Base-by-base conservation (phyloP, 2,888 invertebrate species). In the Lucinisca nassula region DNA sequence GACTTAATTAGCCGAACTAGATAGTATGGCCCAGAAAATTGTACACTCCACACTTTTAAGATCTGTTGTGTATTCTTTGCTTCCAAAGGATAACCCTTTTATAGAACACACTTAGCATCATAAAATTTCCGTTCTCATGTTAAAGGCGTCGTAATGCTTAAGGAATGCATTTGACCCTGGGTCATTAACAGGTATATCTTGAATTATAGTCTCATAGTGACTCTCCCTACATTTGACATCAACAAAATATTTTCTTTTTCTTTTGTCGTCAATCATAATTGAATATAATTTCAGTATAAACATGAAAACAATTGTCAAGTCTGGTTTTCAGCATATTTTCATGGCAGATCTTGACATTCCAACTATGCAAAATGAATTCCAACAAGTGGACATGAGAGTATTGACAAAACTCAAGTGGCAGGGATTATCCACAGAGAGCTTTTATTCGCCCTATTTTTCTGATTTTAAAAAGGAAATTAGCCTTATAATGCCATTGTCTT, bases 401-500 rank as follows among this genome's bases (percentile, higher is more conserved):
- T 67, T 67, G 32, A 67, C 67, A 67, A 14, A 58, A 21, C 67
- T 67, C 67, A 35, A 67, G 67, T 67, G 35, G 8, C 67, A 35
- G 67, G 67, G 67, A 35, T 67, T 35, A 32, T 67, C 35, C 67
- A 58, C 27, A 3, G 58, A 58, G 27, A 4, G 27, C 21, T n/a
- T 67, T 67, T 67, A 3, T 67, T 67, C 24, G 4, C 10, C 4
- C 67, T 24, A 35, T 6, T 30, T 3, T 4, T 4, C 32, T 1
- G 21, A 27, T 35, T 24, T 67, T 67, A 35, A 67, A 35, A 35
- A 27, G 6, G 67, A 67, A 67, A 67, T 67, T 35, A 35, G 2
- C 35, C 67, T 12, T 67, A 67, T 67, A 27, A 75, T 45, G 58
- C 35, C 37, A 58, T 77, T 77, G 55, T 51, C n/a, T 40, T 67